Percentiles rank a stretch among this genome's conserved stretches.
Evolutionary conservation across 2,888 invertebrate species (phyloP).

Genomic region (Sarcophaga caerulescens): DNA sequence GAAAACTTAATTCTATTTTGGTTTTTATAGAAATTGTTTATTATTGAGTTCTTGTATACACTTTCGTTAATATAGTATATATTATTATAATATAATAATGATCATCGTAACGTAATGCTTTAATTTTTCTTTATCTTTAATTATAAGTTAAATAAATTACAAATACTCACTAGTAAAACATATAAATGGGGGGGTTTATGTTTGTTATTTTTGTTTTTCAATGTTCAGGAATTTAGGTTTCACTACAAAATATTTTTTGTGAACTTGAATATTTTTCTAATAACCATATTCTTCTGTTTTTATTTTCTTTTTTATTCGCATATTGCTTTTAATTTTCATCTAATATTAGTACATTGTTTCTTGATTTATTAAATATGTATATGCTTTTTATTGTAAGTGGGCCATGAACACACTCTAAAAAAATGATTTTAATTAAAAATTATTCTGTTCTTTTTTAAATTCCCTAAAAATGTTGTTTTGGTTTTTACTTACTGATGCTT

Average conservation of each 20-base stretch:
- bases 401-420: conserved; percentile 42
- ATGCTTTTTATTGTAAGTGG: conserved; percentile 36
- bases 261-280: background rate
- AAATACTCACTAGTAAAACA: conserved; percentile 67
- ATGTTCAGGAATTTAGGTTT: conserved; percentile 41
- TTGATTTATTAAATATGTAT: background rate
- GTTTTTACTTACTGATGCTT: conserved; percentile 28
- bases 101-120: conserved; percentile 53
- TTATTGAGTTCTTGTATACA: conserved; percentile 52
- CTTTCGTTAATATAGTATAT: conserved; percentile 51
- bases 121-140: conserved; percentile 52
- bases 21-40: conserved; percentile 49
- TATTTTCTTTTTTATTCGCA: conserved; percentile 33
- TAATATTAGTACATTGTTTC: conserved; percentile 30
- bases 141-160: conserved; percentile 68
- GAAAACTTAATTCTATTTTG: background rate
- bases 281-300: conserved; percentile 1
- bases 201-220: conserved; percentile 33
- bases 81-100: conserved; percentile 50
- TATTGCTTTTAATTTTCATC: conserved; percentile 46
- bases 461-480: conserved; percentile 62
- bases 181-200: conserved; percentile 47
- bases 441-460: conserved; percentile 30
- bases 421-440: conserved; percentile 41
- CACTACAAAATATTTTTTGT: conserved; percentile 46